Percentiles rank a stretch among this genome's conserved stretches.
Conservation (phyloP, 2,797 vertebrate species). For the Aphelocoma californica region DNA sequence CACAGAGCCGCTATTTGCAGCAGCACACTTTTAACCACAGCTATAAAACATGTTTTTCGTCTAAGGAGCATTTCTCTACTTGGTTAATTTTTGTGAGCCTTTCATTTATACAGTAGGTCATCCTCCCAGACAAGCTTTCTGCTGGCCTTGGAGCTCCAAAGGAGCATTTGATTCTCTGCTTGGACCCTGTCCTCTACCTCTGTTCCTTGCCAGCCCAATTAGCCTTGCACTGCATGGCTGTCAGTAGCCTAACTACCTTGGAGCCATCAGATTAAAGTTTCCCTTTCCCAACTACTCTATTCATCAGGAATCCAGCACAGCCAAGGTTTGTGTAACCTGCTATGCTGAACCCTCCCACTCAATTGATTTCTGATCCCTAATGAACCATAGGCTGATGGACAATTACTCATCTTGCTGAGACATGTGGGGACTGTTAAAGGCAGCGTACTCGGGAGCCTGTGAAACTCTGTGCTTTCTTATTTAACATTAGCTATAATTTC, state of each 20-base stretch:
- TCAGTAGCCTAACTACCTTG: conserved; percentile 77
- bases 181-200: conserved; percentile 59
- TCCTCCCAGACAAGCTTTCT: conserved; percentile 63
- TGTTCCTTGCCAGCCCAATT: conserved; percentile 76
- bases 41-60: conserved; percentile 12
- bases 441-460: conserved; percentile 59
- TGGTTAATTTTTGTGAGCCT: conserved; percentile 65
- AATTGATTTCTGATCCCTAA: conserved; percentile 82
- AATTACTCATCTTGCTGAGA: conserved; percentile 75
- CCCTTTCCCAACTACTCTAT: conserved; percentile 73
- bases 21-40: conserved; percentile 23
- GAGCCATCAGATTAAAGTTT: conserved; percentile 75
- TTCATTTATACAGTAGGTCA: conserved; percentile 66
- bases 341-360: conserved; percentile 75
- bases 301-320: conserved; percentile 77
- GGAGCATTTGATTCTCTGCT: conserved; percentile 60
- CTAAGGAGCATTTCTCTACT: conserved; percentile 43
- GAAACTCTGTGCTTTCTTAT: conserved; percentile 67
- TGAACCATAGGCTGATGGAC: conserved; percentile 76
- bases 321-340: conserved; percentile 75
- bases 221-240: conserved; percentile 66
- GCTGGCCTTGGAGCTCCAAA: conserved; percentile 45
- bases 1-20: background rate
- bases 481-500: conserved; percentile 68
- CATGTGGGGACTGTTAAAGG: conserved; percentile 68